A percentile compares a stretch with the other conserved stretches of the same genome.
Conservation (phyloP, 2,888 invertebrate genomes). For the Melieria omissa region DNA sequence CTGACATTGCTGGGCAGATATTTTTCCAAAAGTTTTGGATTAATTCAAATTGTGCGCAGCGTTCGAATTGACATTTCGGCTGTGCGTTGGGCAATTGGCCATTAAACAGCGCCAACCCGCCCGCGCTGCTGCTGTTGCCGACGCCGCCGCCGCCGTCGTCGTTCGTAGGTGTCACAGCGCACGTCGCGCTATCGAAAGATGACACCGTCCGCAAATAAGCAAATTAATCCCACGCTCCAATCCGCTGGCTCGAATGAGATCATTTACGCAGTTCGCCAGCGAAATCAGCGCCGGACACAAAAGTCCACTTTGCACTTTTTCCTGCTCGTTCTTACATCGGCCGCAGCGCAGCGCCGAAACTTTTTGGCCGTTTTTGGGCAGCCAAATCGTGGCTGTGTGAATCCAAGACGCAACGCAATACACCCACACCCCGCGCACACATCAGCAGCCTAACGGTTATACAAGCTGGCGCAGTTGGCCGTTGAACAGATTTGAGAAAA, state of each 20-base stretch:
- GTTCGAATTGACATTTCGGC: too few relatives aligned
- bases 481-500: too few relatives aligned
- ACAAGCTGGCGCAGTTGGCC: background rate
- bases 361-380: slow-evolving; percentile 26
- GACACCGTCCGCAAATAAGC: slow-evolving; percentile 9
- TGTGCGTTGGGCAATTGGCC: too few relatives aligned
- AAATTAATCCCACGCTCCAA: slow-evolving; percentile 13
- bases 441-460: background rate
- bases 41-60: too few relatives aligned
- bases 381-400: background rate
- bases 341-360: background rate
- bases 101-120: too few relatives aligned
- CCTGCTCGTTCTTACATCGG: slow-evolving; percentile 2
- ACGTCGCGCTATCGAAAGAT: slow-evolving; percentile 9
- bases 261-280: slow-evolving; percentile 50
- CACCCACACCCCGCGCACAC: slow-evolving; percentile 35
- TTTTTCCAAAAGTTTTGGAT: too few relatives aligned
- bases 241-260: slow-evolving; percentile 51
- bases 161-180: too few relatives aligned
- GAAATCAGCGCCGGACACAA: background rate
- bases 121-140: too few relatives aligned
- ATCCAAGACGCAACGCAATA: slow-evolving; percentile 14
- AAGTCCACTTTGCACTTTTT: slow-evolving; percentile 27
- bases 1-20: too few relatives aligned
- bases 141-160: too few relatives aligned